These are phyloP conservation scores for Ormia ochracea DNA, from an alignment of 2,888 invertebrate genomes.

Conservation along the genomic window DNA sequence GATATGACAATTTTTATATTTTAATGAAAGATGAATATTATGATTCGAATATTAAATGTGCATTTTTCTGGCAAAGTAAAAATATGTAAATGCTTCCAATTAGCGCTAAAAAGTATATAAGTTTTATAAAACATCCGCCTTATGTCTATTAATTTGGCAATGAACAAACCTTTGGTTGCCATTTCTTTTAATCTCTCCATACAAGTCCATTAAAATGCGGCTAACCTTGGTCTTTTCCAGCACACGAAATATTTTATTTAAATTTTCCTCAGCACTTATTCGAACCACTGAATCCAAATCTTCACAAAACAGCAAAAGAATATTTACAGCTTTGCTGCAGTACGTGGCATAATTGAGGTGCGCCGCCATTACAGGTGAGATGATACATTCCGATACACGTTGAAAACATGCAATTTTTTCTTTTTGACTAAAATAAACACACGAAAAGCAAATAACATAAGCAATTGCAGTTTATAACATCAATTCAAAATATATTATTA, in stretches of 20 bases:
- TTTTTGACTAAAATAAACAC: conserved; percentile 80
- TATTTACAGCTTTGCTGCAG: conserved; percentile 84
- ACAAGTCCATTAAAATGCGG: conserved; percentile 87
- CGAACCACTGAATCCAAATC: conserved; percentile 87
- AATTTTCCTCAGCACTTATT: conserved; percentile 88
- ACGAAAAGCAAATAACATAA: not conserved
- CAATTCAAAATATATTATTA: not conserved
- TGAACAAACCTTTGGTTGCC: conserved; percentile 77
- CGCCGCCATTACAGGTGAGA: conserved; percentile 73
- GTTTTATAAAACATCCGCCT: too few species aligned
- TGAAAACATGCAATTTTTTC: conserved; percentile 86
- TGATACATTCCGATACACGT: conserved; percentile 84
- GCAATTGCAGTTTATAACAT: not conserved
- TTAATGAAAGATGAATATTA: too few species aligned
- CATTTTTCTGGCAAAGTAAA: too few species aligned
- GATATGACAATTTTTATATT: too few species aligned
- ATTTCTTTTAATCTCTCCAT: conserved; percentile 89
- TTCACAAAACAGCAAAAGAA: conserved; percentile 84
- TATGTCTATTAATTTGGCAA: too few species aligned
- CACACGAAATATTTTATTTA: conserved; percentile 86
- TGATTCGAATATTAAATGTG: too few species aligned
- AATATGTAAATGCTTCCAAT: too few species aligned
- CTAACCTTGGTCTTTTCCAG: conserved; percentile 83
- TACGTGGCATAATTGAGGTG: conserved; percentile 81
- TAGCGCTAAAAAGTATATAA: too few species aligned